Percentiles rank a stretch among this genome's conserved stretches.
Evolutionary conservation across 2,888 invertebrate genomes (phyloP).

Genomic region (Protodeltote pygarga): DNA sequence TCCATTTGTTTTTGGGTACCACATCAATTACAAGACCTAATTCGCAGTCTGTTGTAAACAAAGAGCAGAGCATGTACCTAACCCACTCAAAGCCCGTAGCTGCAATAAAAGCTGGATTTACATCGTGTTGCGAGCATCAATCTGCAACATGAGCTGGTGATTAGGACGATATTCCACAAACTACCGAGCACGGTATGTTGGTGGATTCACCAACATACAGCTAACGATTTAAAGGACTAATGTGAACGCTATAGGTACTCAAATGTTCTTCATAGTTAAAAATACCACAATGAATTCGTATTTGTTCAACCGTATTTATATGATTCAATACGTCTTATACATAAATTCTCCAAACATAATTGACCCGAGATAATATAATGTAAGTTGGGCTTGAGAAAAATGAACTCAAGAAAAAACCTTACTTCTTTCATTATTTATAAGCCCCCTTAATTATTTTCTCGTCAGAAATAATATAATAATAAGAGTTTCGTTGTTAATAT

Average conservation of each 20-base stretch:
- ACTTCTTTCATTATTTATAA: conserved; percentile 34
- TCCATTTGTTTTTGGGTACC: too few species aligned
- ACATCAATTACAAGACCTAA: too few species aligned
- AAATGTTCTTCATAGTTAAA: too few species aligned
- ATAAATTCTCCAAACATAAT: conserved; percentile 19
- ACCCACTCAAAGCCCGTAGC: conserved; percentile 12
- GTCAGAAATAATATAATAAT: conserved; percentile 33
- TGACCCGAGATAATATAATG: conserved; percentile 30
- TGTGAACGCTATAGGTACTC: background rate
- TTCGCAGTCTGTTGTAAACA: too few species aligned
- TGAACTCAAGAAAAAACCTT: conserved; percentile 10
- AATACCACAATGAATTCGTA: conserved; percentile 13
- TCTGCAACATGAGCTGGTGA: conserved; percentile 8
- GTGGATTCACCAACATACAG: background rate
- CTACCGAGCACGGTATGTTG: background rate
- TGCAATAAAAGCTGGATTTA: conserved; percentile 23
- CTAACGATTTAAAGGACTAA: conserved; percentile 21
- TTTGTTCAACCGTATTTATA: conserved; percentile 14
- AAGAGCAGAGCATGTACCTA: background rate
- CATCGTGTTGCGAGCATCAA: conserved; percentile 12
- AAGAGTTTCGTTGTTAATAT: conserved; percentile 34
- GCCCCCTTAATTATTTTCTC: conserved; percentile 41
- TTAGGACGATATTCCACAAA: conserved; percentile 15
- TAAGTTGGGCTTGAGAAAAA: conserved; percentile 25
- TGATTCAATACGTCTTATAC: conserved; percentile 14